A percentile compares a stretch with the other conserved stretches of the same genome.
Evolutionary conservation across 2,113 vertebrate genomes (phyloP).

Genomic region (Garra rufa): DNA sequence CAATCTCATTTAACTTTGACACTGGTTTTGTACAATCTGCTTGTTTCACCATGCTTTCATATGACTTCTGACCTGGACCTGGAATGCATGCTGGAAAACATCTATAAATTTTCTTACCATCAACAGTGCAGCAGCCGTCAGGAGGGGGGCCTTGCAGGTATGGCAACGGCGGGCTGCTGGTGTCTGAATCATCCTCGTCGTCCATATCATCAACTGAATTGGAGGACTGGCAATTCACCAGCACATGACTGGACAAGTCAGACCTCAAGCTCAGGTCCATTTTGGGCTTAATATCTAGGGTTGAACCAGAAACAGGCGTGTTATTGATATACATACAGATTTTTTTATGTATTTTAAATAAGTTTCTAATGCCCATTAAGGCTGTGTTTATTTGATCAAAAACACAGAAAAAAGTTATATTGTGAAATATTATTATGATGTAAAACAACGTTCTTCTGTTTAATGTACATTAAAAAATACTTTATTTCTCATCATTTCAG

Average conservation of each 20-base stretch:
- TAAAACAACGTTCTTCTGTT: no score
- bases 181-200: conserved; percentile 93
- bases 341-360: no score
- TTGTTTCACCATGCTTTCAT: neutral
- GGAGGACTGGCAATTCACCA: conserved; percentile 78
- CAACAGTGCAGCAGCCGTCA: conserved; percentile 94
- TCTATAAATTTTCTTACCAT: conserved; percentile 78
- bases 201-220: conserved; percentile 87
- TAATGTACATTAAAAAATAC: no score
- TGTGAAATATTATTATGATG: no score
- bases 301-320: neutral
- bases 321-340: neutral
- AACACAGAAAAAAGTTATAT: no score
- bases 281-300: conserved; percentile 88
- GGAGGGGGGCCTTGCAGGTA: conserved; percentile 91
- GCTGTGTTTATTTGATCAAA: no score
- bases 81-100: neutral
- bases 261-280: conserved; percentile 81
- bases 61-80: neutral
- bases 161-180: conserved; percentile 91
- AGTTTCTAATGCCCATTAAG: no score
- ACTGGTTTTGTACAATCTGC: no score
- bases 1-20: neutral
- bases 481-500: no score
- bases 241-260: conserved; percentile 82